Base-by-base conservation (phyloP, 2,113 vertebrate genomes). In the Sylvia atricapilla region DNA sequence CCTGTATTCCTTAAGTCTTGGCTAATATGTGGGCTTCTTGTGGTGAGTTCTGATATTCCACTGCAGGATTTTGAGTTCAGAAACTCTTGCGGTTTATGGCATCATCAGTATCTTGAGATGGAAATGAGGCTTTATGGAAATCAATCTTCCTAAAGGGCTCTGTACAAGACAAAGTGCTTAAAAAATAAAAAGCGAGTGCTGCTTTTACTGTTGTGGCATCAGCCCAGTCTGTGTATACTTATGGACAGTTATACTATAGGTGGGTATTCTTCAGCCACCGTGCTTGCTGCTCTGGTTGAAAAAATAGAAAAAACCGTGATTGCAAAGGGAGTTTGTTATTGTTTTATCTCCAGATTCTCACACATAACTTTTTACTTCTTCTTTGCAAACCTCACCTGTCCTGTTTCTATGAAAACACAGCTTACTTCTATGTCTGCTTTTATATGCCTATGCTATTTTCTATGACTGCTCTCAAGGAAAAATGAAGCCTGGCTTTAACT, bases 11-110 rank as follows among this genome's bases (percentile, higher is more conserved):
- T 75, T 41, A 30, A 39, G 41, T 49, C 39, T 39, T 64, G 50
- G n/a, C 21, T 92, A 70, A 69, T 72, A 66, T 1, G 0, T 43
- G 39, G 46, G 35, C 43, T 93, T 94, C 70, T 46, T 74, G 73
- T 84, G 79, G 49, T 53, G 16, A 75, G 30, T 31, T n/a, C 47
- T 93, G 80, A 95, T 72, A 79, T 92, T 90, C 86, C 90, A 69
- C 24, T 93, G 37, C 67, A 75, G 43, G 35, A 33, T 69, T 82
- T 89, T 46, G 62, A 90, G 56, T 44, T 63, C 52, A 90, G 79
- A 94, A 94, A 58, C 63, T 49, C 21, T 84, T 95, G 87, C 67
- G 94, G 92, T 97, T 96, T 96, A 89, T 87, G 76, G 53, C 83
- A 87, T 80, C 87, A 95, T 91, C 91, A 49, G 78, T 87, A 60